A percentile compares a stretch with the other conserved stretches of the same genome.
These are phyloP conservation scores for Hipposideros larvatus DNA, from an alignment of 2,797 vertebrate species.

Conservation along the genomic window DNA sequence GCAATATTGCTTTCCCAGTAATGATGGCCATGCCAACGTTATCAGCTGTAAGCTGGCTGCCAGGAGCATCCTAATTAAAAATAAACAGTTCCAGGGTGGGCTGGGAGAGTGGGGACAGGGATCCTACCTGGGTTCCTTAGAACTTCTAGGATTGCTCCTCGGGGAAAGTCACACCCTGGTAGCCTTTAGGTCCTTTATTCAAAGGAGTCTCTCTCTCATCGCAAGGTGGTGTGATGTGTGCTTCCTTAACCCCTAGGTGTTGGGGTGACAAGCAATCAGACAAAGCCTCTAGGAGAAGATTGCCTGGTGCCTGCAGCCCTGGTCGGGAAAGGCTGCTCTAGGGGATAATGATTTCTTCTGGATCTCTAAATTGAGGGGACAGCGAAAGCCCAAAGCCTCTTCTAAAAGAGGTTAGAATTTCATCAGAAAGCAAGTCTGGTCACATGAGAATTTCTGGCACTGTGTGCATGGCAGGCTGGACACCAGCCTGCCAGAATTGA, in stretches of 20 bases:
- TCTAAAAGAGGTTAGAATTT: slow-evolving; percentile 88
- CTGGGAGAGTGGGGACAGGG: background rate
- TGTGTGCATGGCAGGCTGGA: slow-evolving; percentile 88
- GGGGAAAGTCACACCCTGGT: slow-evolving; percentile 35
- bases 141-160: slow-evolving; percentile 48
- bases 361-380: slow-evolving; percentile 76
- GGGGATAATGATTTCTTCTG: slow-evolving; percentile 65
- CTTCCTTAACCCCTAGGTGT: slow-evolving; percentile 24
- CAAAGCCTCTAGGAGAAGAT: slow-evolving; percentile 55
- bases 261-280: slow-evolving; percentile 49
- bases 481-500: slow-evolving; percentile 83
- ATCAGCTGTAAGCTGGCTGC: slow-evolving; percentile 74
- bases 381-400: slow-evolving; percentile 85
- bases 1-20: slow-evolving; percentile 64
- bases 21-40: slow-evolving; percentile 61
- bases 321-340: slow-evolving; percentile 68
- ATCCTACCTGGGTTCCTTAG: slow-evolving; percentile 65
- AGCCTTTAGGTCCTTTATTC: slow-evolving; percentile 66
- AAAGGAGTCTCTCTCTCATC: slow-evolving; percentile 49
- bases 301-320: slow-evolving; percentile 53
- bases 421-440: slow-evolving; percentile 90
- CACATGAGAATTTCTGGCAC: slow-evolving; percentile 91
- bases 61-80: slow-evolving; percentile 87
- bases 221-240: background rate
- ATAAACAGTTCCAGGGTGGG: slow-evolving; percentile 81